phyloP scores from a whole-genome alignment of 2,888 invertebrate species.

The Agriopis marginaria region DNA sequence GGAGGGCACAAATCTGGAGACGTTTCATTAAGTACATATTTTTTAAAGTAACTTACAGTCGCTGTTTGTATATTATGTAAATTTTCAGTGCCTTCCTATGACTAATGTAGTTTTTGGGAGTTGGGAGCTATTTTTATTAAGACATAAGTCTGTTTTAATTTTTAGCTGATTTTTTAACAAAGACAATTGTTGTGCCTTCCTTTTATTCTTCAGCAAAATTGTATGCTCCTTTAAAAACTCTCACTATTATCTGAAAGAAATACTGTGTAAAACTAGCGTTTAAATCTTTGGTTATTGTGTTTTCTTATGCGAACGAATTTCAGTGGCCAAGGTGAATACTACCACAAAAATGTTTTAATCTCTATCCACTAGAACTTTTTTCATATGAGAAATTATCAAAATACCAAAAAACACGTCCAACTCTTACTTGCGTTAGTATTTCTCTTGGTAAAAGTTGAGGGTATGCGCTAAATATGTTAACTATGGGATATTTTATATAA shows the following conservation, averaged over 20 bases:
- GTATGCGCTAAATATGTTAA: not conserved
- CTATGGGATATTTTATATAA: slow-evolving; percentile 2
- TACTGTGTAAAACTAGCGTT: slow-evolving; percentile 8
- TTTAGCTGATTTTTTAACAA: not conserved
- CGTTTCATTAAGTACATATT: slow-evolving; percentile 1
- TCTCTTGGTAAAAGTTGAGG: not conserved
- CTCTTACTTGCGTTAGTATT: slow-evolving; percentile 12
- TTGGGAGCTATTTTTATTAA: not conserved
- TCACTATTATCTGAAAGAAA: slow-evolving; percentile 3
- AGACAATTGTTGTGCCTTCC: slow-evolving; percentile 28
- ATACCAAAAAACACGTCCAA: not conserved
- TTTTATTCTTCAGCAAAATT: slow-evolving; percentile 6
- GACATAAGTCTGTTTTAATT: not conserved
- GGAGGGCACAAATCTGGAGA: slow-evolving; percentile 30
- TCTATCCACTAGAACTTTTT: slow-evolving; percentile 3
- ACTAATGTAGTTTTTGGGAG: not conserved
- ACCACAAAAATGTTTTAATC: not conserved
- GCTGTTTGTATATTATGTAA: slow-evolving; percentile 3
- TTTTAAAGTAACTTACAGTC: not conserved
- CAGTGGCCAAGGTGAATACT: slow-evolving; percentile 1
- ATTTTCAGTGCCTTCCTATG: slow-evolving; percentile 18
- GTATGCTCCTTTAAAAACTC: slow-evolving; percentile 7
- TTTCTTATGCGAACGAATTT: slow-evolving; percentile 7
- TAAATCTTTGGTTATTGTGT: not conserved
- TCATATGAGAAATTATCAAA: slow-evolving; percentile 2